Base-by-base conservation (phyloP, 2,888 invertebrate genomes). In the Drosophila pullipes region DNA sequence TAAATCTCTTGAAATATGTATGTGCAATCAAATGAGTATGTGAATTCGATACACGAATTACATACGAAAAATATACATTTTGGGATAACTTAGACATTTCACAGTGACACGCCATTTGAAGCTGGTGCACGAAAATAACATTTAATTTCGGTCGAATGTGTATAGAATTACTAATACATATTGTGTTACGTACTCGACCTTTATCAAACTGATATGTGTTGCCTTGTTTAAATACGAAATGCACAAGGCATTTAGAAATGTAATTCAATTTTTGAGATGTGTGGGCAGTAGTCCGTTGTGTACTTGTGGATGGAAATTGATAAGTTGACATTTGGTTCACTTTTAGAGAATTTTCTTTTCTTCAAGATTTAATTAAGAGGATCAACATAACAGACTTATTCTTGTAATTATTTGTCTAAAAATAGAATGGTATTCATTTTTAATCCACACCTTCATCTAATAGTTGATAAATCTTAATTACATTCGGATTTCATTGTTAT, bases 71-170 rank as follows among this genome's bases (percentile, higher is more conserved):
- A 49, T 31, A 41, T 22, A 44, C 25, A 65, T 58, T 55, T 70
- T 64, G 10, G 28, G 28, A 58, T 52, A 41, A 54, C 37, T 60
- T 53, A 49, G 66, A 72, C 55, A 66, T 59, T 52, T 78, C 79
- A 78, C 79, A 78, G 64, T 68, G 62, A 78, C 78, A 65, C 68
- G 78, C 60, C 67, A 65, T 65, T 63, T 70, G 70, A 49, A 65
- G 30, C 31, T 16, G 58, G 35, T 44, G 16, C n/a, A 22, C 28
- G 37, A 28, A n/a, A 25, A 18, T 37, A 58, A 30, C 53, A 53
- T 55, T 55, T 59, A 39, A 74, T 74, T 63, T 75, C 30, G 2
- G n/a, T n/a, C 25, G 30, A 66, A 55, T 49, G 59, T 57, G 54
- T 70, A 66, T 77, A 31, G 22, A 69, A 66, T 63, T 63, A 49